Percentiles rank a stretch among this genome's conserved stretches.
These are phyloP conservation scores for Chrysocyon brachyurus DNA, from an alignment of 2,797 vertebrate genomes.

Conservation along the genomic window DNA sequence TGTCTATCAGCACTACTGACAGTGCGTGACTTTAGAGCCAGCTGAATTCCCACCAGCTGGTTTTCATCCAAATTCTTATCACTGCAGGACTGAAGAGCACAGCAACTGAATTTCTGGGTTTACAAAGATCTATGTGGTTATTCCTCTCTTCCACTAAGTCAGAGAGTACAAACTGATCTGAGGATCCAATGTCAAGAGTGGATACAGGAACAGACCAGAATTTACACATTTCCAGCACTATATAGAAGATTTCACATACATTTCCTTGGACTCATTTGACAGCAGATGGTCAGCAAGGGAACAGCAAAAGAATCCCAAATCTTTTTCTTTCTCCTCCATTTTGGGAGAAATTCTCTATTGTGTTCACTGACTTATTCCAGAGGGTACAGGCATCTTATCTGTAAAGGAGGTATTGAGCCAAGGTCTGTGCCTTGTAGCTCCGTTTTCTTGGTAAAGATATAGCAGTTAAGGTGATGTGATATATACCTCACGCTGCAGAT, in stretches of 20 bases:
- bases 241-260: background rate
- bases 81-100: background rate
- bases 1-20: slow-evolving; percentile 13
- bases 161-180: slow-evolving; percentile 5
- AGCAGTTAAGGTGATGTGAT: background rate
- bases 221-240: background rate
- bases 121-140: background rate
- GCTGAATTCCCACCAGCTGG: slow-evolving; percentile 7
- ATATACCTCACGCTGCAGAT: background rate
- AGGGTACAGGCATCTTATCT: background rate
- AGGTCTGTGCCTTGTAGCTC: background rate
- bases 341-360: background rate
- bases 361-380: slow-evolving; percentile 8
- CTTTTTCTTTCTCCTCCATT: background rate
- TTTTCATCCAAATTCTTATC: background rate
- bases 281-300: slow-evolving; percentile 1
- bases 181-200: background rate
- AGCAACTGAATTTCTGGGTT: slow-evolving; percentile 51
- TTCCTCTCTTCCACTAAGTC: slow-evolving; percentile 37
- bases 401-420: background rate
- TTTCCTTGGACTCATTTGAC: slow-evolving; percentile 21
- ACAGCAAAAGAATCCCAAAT: background rate
- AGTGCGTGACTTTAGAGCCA: slow-evolving; percentile 8
- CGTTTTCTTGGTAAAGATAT: slow-evolving; percentile 28
- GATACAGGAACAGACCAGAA: background rate